phyloP scores from a whole-genome alignment of 1,140 invertebrate genomes.

The Aphidius ervi region DNA sequence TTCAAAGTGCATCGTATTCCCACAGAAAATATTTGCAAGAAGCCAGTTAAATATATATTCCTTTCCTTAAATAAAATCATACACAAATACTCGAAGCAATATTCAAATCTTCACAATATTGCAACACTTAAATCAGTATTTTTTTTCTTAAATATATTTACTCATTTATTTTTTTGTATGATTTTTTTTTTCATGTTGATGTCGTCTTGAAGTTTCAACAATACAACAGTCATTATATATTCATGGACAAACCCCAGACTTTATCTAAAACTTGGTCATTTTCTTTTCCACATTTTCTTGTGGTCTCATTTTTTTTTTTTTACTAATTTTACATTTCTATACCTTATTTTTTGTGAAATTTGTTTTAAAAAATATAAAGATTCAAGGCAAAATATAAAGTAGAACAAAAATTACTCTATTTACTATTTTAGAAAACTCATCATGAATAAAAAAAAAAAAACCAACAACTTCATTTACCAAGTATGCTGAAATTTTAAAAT shows the following conservation, averaged over 20 bases:
- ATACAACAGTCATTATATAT: slow-evolving; percentile 34
- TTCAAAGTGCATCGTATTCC: slow-evolving; percentile 23
- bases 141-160: too few species aligned
- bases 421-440: too few species aligned
- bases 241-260: slow-evolving; percentile 33
- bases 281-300: slow-evolving; percentile 16
- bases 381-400: too few species aligned
- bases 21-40: slow-evolving; percentile 14
- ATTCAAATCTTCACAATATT: too few species aligned
- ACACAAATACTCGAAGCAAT: too few species aligned
- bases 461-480: too few species aligned
- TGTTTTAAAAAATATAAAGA: not conserved
- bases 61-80: not conserved
- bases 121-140: too few species aligned
- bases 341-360: not conserved
- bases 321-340: not conserved
- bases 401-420: too few species aligned
- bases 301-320: slow-evolving; percentile 1
- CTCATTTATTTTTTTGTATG: not conserved
- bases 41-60: not conserved
- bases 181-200: not conserved
- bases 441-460: too few species aligned
- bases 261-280: slow-evolving; percentile 38
- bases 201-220: not conserved
- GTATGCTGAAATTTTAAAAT: too few species aligned